Conservation (phyloP, 2,888 invertebrate genomes). For the Dasysyrphus tricinctus region DNA sequence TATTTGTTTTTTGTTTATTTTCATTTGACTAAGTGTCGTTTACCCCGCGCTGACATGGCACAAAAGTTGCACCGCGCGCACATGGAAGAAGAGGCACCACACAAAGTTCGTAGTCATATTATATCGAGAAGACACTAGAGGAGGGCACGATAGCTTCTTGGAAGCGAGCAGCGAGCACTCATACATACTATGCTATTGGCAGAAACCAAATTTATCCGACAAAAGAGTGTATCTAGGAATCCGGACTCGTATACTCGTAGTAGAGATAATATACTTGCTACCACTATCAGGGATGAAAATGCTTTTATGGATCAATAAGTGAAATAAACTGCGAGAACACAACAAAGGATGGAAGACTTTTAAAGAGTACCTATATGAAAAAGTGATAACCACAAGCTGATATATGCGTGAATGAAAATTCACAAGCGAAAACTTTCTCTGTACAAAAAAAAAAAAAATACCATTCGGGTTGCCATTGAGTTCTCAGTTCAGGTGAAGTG, state of each 20-base stretch:
- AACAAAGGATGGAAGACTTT: background rate
- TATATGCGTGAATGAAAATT: background rate
- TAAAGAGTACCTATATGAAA: no score
- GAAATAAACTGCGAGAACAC: background rate
- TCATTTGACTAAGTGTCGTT: constrained; percentile 74
- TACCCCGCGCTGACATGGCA: constrained; percentile 73
- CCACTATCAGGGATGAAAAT: constrained; percentile 8
- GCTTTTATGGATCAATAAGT: background rate
- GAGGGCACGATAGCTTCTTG: constrained; percentile 39
- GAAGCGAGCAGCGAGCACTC: constrained; percentile 18
- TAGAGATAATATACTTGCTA: background rate
- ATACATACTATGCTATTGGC: constrained; percentile 32
- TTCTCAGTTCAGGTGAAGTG: no score
- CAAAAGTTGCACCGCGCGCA: constrained; percentile 58
- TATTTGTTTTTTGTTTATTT: constrained; percentile 53
- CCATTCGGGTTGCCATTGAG: no score
- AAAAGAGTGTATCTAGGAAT: constrained; percentile 56
- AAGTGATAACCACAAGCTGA: no score
- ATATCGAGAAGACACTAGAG: constrained; percentile 36
- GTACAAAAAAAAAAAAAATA: no score
- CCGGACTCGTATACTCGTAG: constrained; percentile 20
- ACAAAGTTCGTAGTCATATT: background rate
- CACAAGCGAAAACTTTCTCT: background rate
- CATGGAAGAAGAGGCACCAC: constrained; percentile 31
- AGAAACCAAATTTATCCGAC: constrained; percentile 58